A percentile compares a stretch with the other conserved stretches of the same genome.
Evolutionary conservation across 2,888 invertebrate species (phyloP).

Genomic region (Xestia c-nigrum): DNA sequence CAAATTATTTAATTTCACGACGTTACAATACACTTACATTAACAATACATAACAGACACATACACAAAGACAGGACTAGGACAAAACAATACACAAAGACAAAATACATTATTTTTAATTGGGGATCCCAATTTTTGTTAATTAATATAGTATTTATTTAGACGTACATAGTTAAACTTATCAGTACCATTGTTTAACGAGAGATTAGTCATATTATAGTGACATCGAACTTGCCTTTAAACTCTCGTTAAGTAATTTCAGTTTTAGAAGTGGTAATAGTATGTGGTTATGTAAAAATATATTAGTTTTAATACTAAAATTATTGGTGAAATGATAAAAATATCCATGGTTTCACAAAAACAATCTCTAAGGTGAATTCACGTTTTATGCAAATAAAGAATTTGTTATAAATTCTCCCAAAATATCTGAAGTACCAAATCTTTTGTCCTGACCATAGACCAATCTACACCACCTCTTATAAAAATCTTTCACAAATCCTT

Average conservation of each 20-base stretch:
- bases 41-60: conserved; percentile 36
- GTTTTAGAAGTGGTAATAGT: neutral
- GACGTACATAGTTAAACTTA: conserved; percentile 46
- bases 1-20: conserved; percentile 47
- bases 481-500: neutral
- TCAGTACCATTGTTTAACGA: conserved; percentile 8
- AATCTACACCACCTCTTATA: neutral
- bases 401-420: neutral
- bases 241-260: neutral
- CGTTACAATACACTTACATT: conserved; percentile 67
- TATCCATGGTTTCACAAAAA: neutral
- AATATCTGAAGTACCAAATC: neutral
- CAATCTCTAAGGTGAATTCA: neutral
- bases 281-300: neutral
- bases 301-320: conserved; percentile 11
- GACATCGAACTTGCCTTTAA: neutral
- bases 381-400: neutral
- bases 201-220: conserved; percentile 38
- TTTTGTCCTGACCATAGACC: neutral
- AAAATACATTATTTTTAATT: conserved; percentile 28
- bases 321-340: neutral
- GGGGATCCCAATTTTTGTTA: conserved; percentile 20
- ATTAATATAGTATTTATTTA: conserved; percentile 13
- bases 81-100: conserved; percentile 47
- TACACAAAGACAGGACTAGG: conserved; percentile 27